Percentiles rank a stretch among this genome's conserved stretches.
Evolutionary conservation across 2,888 invertebrate species (phyloP).

Genomic region (Chaetogeoica ovagalla): DNA sequence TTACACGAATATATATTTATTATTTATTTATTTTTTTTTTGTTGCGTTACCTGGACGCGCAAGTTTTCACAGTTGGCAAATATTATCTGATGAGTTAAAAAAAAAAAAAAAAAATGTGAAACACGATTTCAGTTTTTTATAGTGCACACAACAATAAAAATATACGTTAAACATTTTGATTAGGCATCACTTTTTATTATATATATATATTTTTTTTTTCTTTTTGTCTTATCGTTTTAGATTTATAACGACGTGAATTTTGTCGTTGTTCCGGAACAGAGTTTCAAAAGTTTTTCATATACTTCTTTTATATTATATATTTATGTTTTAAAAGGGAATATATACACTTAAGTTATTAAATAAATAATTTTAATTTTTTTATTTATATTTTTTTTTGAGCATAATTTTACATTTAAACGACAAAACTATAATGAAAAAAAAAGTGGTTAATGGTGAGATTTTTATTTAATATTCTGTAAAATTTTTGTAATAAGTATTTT

Average conservation of each 20-base stretch:
- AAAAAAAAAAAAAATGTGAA: not conserved
- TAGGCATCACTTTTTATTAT: not conserved
- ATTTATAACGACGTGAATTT: not conserved
- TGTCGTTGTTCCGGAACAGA: not conserved
- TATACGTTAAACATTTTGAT: slow-evolving; percentile 4
- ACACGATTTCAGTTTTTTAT: slow-evolving; percentile 1
- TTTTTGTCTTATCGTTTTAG: slow-evolving; percentile 7
- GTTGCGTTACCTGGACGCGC: not conserved
- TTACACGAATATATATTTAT: not conserved
- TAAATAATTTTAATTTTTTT: too few species aligned
- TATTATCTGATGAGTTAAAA: not conserved
- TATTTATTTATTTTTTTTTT: too few species aligned
- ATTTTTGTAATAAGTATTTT: too few species aligned
- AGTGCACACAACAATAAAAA: not conserved
- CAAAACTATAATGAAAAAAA: too few species aligned
- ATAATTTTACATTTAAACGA: too few species aligned
- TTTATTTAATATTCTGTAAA: too few species aligned
- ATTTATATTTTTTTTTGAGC: too few species aligned
- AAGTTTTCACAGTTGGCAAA: not conserved
- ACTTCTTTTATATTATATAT: too few species aligned
- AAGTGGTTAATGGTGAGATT: too few species aligned
- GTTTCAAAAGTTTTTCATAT: not conserved
- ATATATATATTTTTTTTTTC: too few species aligned
- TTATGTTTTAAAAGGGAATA: too few species aligned
- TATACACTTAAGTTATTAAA: too few species aligned